Base-by-base conservation (phyloP, 2,888 invertebrate genomes). In the Drosophila phalerata region DNA sequence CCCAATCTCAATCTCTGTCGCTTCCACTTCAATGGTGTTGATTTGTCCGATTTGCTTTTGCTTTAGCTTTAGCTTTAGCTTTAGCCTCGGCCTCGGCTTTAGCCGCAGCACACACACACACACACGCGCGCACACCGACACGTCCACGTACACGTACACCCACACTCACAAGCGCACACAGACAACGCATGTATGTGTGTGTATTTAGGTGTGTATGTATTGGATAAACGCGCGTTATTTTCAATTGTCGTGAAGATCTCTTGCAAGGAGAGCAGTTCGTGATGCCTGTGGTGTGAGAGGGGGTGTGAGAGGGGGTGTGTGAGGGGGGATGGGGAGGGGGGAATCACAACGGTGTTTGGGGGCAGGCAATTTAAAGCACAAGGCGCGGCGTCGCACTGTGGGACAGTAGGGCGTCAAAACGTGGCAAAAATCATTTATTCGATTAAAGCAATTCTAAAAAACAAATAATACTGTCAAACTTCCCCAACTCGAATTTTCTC, bases 1-100 rank as follows among this genome's bases (percentile, higher is more conserved):
- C 56, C 45, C 45, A 8, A 86, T 85, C 88, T 87, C 64, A 84
- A 85, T 81, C 81, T 77, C 81, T 70, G 77, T 72, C 74, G 73
- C 78, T 75, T 81, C 77, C 82, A 85, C 88, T 81, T 81, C 77
- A 85, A 71, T 88, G 86, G 84, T 83, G 86, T 88, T 88, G 86
- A 85, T 83, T 83, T 79, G 76, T 56, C 60, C 62, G 68, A 43
- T 60, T 71, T 37, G 28, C 28, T 28, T 28, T 28, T 28, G 28
- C 28, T 28, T 28, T 28, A 28, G 28, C 28, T 28, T 28, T 6
- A 13, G 34, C 34, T 37, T 37, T 37, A 13, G 34, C 34, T 69
- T 52, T 60, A 49, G 63, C 53, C 34, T 43, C 32, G n/a, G 65
- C 53, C 47, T 60, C 53, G 47, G 57, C 57, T 48, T 55, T 56